A percentile compares a stretch with the other conserved stretches of the same genome.
phyloP scores from a whole-genome alignment of 1,140 invertebrate genomes.

The Cephus cinctus region DNA sequence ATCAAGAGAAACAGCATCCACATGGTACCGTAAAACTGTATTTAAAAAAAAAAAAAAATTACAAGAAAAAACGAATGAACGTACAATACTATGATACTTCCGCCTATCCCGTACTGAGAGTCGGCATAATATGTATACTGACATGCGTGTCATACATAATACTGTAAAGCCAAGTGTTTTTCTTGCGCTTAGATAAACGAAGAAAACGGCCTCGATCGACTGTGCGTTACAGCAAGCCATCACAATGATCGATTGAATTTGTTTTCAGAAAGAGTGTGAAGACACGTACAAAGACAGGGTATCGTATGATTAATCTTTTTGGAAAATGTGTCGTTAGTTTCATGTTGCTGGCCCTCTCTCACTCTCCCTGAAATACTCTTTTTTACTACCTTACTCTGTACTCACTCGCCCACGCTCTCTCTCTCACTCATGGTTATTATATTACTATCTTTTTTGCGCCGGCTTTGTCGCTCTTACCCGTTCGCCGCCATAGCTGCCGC shows the following conservation, averaged over 20 bases:
- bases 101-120: no score
- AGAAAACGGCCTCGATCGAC: no score
- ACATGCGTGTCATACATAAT: no score
- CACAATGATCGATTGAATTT: constrained; percentile 58
- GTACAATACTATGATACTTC: no score
- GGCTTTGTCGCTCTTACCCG: constrained; percentile 45
- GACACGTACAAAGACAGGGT: constrained; percentile 79
- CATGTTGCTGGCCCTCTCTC: constrained; percentile 50
- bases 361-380: constrained; percentile 43
- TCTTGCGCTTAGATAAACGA: no score
- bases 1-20: no score
- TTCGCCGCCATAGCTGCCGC: constrained; percentile 29
- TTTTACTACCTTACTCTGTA: constrained; percentile 21
- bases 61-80: no score
- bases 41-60: no score
- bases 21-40: no score
- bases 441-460: constrained; percentile 31
- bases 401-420: constrained; percentile 42
- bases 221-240: no score
- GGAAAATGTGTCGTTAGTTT: constrained; percentile 56
- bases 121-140: no score
- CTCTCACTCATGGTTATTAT: constrained; percentile 42
- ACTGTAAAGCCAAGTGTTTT: no score
- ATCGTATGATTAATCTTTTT: constrained; percentile 66
- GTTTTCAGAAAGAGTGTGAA: constrained; percentile 78